These are phyloP conservation scores for Drosophila nasuta DNA, from an alignment of 1,140 invertebrate species.

Conservation along the genomic window DNA sequence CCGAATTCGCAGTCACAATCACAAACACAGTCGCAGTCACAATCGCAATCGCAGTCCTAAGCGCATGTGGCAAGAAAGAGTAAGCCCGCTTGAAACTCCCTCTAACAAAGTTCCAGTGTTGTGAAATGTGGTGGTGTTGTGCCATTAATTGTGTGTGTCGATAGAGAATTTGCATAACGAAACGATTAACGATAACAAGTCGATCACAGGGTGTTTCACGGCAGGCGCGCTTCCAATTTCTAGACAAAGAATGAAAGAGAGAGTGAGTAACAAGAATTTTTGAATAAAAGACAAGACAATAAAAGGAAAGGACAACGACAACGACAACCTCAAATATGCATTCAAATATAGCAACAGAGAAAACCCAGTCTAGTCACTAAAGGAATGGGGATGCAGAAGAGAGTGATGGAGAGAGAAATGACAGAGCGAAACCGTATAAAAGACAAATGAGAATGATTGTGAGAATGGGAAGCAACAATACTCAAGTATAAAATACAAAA, in stretches of 20 bases:
- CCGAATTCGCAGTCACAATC: slow-evolving; percentile 46
- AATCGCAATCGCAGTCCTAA: slow-evolving; percentile 34
- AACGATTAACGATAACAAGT: slow-evolving; percentile 18
- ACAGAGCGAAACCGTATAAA: slow-evolving; percentile 41
- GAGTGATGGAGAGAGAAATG: slow-evolving; percentile 36
- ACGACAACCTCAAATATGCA: slow-evolving; percentile 62
- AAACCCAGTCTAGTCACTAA: slow-evolving; percentile 84
- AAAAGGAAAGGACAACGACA: slow-evolving; percentile 1
- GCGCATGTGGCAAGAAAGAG: slow-evolving; percentile 17
- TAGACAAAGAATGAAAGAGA: slow-evolving; percentile 10
- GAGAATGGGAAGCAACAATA: slow-evolving; percentile 71
- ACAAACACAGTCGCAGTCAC: slow-evolving; percentile 31
- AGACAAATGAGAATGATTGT: slow-evolving; percentile 36
- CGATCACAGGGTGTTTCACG: slow-evolving; percentile 75
- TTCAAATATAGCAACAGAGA: slow-evolving; percentile 51
- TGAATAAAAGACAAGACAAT: slow-evolving; percentile 31
- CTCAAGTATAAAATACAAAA: slow-evolving; percentile 84
- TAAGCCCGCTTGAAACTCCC: not conserved
- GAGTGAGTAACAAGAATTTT: slow-evolving; percentile 21
- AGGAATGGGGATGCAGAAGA: slow-evolving; percentile 65
- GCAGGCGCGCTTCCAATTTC: slow-evolving; percentile 30
- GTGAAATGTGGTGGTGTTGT: slow-evolving; percentile 30
- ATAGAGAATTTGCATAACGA: slow-evolving; percentile 64
- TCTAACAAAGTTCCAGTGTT: slow-evolving; percentile 25
- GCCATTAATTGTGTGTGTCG: slow-evolving; percentile 19